Evolutionary conservation across 2,797 vertebrate species (phyloP), one percentile per base, ranked within the genome.

Genomic region (Pempheris klunzingeri): DNA sequence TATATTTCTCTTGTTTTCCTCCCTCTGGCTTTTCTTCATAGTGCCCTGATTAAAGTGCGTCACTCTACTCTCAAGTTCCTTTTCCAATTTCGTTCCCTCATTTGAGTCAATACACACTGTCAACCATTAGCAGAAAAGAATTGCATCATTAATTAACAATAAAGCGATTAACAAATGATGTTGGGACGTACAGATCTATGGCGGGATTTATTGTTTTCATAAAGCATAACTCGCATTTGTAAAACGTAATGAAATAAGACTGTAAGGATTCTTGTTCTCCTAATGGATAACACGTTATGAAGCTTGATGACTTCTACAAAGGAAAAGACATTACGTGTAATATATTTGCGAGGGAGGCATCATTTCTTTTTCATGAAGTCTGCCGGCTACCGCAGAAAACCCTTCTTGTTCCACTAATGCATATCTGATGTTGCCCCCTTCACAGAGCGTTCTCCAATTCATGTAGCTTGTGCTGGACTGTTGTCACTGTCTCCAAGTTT

Each of bases 151-250:
- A 88, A 92, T 91, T 90, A 88, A 75, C 87, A 74, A 84, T 80
- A 88, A 86, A 72, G 76, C 74, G 71, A 90, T 91, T 86, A 91
- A 89, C 71, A 84, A 87, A 90, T 75, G 60, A 78, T 55, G 82
- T 65, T 8, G 61, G 54, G 82, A 73, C 81, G 47, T 50, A 41
- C 64, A 81, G 77, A 90, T 90, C 86, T 70, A 83, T 83, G 72
- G 67, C 14, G 28, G 78, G 82, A 93, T 90, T 87, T 90, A 86
- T 88, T 78, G 86, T 87, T 88, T 92, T 90, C 90, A 91, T 91
- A 86, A 91, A 83, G 73, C 80, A 81, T 57, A 76, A 81, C 74
- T 80, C 43, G 68, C 85, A 88, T 90, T 88, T 87, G 78, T 86
- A 74, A 85, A 84, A 83, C 36, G 24, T 74, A 90, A 88, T 92